Evolutionary conservation across 2,113 vertebrate genomes (phyloP).

Genomic region (Tenrec ecaudatus): DNA sequence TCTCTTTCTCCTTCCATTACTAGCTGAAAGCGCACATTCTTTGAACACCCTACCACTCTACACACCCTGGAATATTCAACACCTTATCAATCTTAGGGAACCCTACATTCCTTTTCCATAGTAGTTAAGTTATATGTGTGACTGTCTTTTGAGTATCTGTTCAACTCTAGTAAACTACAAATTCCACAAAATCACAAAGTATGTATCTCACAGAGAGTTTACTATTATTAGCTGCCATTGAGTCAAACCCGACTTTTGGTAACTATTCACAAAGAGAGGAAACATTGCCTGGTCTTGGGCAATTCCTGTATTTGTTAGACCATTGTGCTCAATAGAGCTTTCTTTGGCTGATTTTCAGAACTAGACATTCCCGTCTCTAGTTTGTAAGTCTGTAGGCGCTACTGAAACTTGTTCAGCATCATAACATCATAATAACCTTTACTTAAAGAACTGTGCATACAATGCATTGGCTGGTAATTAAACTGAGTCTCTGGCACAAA

Average conservation of each 20-base stretch:
- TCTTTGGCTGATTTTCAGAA: not conserved
- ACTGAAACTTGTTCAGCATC: not conserved
- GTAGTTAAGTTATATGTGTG: not conserved
- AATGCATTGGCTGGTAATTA: not conserved
- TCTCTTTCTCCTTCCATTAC: not conserved
- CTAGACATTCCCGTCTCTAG: not conserved
- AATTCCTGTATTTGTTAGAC: not conserved
- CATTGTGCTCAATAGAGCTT: not conserved
- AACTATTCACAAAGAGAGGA: not conserved
- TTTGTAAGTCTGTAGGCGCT: not conserved
- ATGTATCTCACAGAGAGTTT: not conserved
- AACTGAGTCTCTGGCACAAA: not conserved
- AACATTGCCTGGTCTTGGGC: not conserved
- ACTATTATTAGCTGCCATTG: not conserved
- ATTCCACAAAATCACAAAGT: not conserved
- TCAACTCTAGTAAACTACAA: not conserved
- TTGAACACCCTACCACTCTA: rapidly evolving
- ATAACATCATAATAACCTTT: not conserved
- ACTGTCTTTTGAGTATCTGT: not conserved
- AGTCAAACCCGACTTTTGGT: not conserved
- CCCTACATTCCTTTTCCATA: not conserved
- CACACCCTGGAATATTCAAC: not conserved
- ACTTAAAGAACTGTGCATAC: not conserved
- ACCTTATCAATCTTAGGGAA: not conserved
- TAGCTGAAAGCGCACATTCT: not conserved